These are phyloP conservation scores for Pelodiscus sinensis DNA, from an alignment of 2,113 vertebrate species.

Conservation along the genomic window DNA sequence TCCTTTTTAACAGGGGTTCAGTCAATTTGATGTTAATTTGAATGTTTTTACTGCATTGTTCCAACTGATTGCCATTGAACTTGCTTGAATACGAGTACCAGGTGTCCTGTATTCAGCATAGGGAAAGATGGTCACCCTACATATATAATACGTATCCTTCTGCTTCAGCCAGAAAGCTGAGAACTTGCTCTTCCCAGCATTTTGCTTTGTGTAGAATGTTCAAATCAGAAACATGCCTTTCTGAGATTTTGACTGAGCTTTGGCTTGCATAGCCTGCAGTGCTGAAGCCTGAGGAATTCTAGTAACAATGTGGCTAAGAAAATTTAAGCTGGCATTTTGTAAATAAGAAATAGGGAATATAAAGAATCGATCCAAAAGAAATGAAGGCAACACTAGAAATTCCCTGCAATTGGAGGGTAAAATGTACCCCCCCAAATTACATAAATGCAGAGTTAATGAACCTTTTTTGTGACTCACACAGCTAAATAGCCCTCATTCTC, in stretches of 20 bases:
- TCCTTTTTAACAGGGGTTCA: too few relatives aligned
- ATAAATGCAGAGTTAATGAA: slow-evolving; percentile 20
- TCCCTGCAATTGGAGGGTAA: background rate
- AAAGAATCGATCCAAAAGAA: background rate
- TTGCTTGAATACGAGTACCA: too few relatives aligned
- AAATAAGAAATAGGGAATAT: slow-evolving; percentile 8
- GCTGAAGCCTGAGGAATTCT: background rate
- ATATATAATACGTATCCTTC: background rate
- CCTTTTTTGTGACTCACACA: slow-evolving; percentile 32
- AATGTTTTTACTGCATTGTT: too few relatives aligned
- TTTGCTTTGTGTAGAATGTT: background rate
- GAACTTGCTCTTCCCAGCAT: background rate
- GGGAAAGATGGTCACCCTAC: too few relatives aligned
- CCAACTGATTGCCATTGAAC: too few relatives aligned
- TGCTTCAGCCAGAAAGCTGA: background rate
- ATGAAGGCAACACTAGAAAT: slow-evolving; percentile 1
- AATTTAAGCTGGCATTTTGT: background rate
- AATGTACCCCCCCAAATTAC: background rate
- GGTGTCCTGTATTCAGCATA: too few relatives aligned
- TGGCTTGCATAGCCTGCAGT: background rate
- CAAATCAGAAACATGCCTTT: background rate
- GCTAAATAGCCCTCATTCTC: slow-evolving; percentile 27
- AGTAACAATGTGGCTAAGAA: background rate
- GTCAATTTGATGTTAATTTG: too few relatives aligned
- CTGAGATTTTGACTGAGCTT: background rate